Evolutionary conservation across 2,797 vertebrate species (phyloP).

Genomic region (Manis crassicaudata): DNA sequence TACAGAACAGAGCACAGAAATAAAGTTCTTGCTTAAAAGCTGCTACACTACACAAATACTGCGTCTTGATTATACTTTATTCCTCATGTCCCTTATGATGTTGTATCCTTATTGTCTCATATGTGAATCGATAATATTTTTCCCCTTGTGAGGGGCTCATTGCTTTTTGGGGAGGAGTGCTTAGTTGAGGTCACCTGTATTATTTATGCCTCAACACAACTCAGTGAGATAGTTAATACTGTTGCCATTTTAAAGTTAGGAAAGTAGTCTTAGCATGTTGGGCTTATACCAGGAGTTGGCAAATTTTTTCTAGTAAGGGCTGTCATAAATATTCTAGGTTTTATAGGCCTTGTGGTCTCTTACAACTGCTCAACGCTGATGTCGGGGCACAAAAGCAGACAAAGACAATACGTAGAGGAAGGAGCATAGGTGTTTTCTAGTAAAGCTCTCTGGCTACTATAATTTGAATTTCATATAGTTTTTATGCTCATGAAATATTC

Average conservation of each 20-base stretch:
- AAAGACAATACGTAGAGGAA: not conserved
- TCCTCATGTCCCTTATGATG: not conserved
- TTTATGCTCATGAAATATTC: not conserved
- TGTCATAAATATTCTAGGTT: not conserved
- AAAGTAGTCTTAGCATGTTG: not conserved
- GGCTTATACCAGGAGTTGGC: not conserved
- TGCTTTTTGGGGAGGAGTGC: not conserved
- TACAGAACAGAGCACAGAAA: not conserved
- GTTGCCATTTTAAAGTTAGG: not conserved
- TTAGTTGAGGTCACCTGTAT: not conserved
- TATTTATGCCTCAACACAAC: not conserved
- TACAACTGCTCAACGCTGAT: not conserved
- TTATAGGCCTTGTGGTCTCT: not conserved
- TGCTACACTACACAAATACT: not conserved
- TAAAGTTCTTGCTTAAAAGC: not conserved
- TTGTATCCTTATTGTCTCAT: not conserved
- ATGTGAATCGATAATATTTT: not conserved
- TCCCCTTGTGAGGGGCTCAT: not conserved
- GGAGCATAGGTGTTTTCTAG: not conserved
- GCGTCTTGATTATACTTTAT: not conserved
- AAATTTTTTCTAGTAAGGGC: not conserved
- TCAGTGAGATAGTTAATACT: not conserved
- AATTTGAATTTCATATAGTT: slow-evolving; percentile 7
- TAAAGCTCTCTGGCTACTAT: not conserved
- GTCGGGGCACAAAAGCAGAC: not conserved